These are phyloP conservation scores for Neelides folsomi DNA, from an alignment of 2,888 invertebrate genomes.

Conservation along the genomic window DNA sequence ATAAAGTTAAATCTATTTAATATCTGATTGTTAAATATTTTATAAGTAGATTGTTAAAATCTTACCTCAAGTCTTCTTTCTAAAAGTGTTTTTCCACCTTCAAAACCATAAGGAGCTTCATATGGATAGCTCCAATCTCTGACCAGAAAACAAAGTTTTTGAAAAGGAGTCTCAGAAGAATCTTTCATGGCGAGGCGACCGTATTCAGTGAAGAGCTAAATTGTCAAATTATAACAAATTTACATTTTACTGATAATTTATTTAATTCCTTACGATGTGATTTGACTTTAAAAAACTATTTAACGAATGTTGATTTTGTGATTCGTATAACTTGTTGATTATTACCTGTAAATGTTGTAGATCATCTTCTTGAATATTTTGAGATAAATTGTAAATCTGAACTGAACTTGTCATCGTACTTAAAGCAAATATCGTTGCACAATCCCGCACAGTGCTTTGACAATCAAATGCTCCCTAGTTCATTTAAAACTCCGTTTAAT, in stretches of 20 bases:
- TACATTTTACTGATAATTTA: too few species aligned
- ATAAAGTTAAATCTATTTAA: too few species aligned
- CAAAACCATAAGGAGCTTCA: constrained; percentile 73
- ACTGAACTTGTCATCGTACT: constrained; percentile 51
- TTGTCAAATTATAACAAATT: constrained; percentile 19
- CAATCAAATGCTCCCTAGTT: constrained; percentile 45
- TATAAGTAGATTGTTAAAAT: background rate
- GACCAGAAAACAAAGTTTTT: constrained; percentile 76
- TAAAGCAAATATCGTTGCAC: constrained; percentile 50
- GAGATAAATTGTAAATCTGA: constrained; percentile 46
- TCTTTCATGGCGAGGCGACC: constrained; percentile 81
- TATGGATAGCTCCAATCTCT: constrained; percentile 98
- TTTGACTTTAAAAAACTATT: too few species aligned
- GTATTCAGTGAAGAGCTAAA: constrained; percentile 90
- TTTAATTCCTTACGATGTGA: too few species aligned
- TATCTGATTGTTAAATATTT: too few species aligned
- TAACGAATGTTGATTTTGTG: too few species aligned
- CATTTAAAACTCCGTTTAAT: too few species aligned
- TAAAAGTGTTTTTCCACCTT: constrained; percentile 75
- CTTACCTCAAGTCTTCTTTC: constrained; percentile 66
- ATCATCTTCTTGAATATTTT: constrained; percentile 51
- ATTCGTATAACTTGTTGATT: too few species aligned
- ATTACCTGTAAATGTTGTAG: constrained; percentile 45
- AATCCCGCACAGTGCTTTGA: constrained; percentile 48
- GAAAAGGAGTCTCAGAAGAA: constrained; percentile 78